Percentiles rank a stretch among this genome's conserved stretches.
phyloP scores from a whole-genome alignment of 1,140 invertebrate species.

The Ceratoteleas bidentatus region DNA sequence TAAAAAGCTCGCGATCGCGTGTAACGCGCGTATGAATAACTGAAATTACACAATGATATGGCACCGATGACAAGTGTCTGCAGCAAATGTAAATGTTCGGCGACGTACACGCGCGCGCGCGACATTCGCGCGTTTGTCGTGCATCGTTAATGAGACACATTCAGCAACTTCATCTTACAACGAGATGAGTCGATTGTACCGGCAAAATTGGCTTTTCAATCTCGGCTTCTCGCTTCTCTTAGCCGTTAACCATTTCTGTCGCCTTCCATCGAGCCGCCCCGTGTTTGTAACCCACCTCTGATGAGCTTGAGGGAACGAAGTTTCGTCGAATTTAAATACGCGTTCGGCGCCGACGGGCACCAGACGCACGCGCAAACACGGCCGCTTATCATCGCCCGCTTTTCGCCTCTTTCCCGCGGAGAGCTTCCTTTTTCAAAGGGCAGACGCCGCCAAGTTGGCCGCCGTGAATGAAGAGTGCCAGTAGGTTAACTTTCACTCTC shows the following conservation, averaged over 20 bases:
- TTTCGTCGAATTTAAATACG: slow-evolving; percentile 75
- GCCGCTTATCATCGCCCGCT: slow-evolving; percentile 51
- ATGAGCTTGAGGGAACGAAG: slow-evolving; percentile 71
- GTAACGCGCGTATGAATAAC: slow-evolving; percentile 18
- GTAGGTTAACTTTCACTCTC: slow-evolving; percentile 67
- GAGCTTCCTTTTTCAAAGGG: slow-evolving; percentile 62
- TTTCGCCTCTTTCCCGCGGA: slow-evolving; percentile 53
- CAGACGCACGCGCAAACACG: slow-evolving; percentile 52
- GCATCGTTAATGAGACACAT: slow-evolving; percentile 79
- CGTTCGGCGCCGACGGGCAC: slow-evolving; percentile 52
- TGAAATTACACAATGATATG: slow-evolving; percentile 26
- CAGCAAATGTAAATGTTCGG: slow-evolving; percentile 47
- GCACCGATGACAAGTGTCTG: slow-evolving; percentile 10
- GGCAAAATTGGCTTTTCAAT: slow-evolving; percentile 80
- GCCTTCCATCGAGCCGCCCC: slow-evolving; percentile 45
- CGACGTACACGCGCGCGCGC: slow-evolving; percentile 36
- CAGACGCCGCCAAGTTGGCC: slow-evolving; percentile 41
- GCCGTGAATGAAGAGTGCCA: slow-evolving; percentile 64
- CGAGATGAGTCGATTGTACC: slow-evolving; percentile 78
- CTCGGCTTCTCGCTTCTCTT: slow-evolving; percentile 66
- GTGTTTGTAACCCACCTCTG: slow-evolving; percentile 63
- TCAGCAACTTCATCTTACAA: slow-evolving; percentile 78
- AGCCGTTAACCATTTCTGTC: slow-evolving; percentile 54
- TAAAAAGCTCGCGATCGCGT: slow-evolving; percentile 9
- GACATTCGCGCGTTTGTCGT: slow-evolving; percentile 68